phyloP scores from a whole-genome alignment of 2,797 vertebrate genomes.

The Sebastiscus tertius region DNA sequence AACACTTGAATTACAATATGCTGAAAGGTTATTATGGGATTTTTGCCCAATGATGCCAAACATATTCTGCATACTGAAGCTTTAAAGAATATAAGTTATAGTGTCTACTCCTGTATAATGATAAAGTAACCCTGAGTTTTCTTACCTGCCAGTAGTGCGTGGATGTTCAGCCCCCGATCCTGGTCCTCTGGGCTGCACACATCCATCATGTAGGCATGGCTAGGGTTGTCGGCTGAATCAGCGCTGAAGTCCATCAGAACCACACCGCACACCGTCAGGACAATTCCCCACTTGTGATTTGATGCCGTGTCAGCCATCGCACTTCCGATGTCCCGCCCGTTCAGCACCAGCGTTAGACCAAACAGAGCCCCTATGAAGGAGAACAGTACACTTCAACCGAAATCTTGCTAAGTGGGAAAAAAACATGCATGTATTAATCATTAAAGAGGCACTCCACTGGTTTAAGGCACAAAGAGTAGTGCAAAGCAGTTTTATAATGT shows the following conservation, averaged over 20 bases:
- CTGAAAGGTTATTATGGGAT: too few species aligned
- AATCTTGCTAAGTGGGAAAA: neutral
- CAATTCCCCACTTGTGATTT: slow-evolving; percentile 95
- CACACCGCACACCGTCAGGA: slow-evolving; percentile 94
- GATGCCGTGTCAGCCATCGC: slow-evolving; percentile 87
- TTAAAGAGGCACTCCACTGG: neutral
- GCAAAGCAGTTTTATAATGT: neutral
- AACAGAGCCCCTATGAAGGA: slow-evolving; percentile 86
- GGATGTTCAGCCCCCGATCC: slow-evolving; percentile 95
- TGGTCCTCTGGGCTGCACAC: slow-evolving; percentile 95
- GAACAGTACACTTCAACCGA: neutral
- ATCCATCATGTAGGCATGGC: slow-evolving; percentile 99
- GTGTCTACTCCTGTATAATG: neutral
- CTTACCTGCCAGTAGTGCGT: slow-evolving; percentile 92
- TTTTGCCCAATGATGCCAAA: too few species aligned
- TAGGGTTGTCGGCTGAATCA: slow-evolving; percentile 96
- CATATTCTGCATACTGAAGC: too few species aligned
- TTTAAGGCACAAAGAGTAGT: neutral
- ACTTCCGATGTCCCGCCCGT: slow-evolving; percentile 92
- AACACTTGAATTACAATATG: too few species aligned
- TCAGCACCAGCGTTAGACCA: slow-evolving; percentile 92
- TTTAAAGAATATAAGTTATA: neutral
- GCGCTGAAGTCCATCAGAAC: slow-evolving; percentile 99
- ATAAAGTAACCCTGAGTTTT: neutral
- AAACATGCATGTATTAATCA: neutral